A percentile compares a stretch with the other conserved stretches of the same genome.
These are phyloP conservation scores for Erythrolamprus reginae DNA, from an alignment of 2,113 vertebrate species.

Conservation along the genomic window DNA sequence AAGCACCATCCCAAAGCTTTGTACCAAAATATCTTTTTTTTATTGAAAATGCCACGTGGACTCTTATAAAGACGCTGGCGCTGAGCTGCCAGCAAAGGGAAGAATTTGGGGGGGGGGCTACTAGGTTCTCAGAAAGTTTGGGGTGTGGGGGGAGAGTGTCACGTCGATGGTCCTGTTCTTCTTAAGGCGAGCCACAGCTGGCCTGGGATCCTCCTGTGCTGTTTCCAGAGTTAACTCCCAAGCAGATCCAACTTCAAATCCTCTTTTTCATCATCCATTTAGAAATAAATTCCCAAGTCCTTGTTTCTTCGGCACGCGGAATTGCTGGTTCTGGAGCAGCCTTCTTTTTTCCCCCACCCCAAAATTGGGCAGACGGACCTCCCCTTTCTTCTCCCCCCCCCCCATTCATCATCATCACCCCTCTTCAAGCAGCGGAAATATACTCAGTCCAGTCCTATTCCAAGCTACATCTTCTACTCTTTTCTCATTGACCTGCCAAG, in stretches of 20 bases:
- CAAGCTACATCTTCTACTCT: background rate
- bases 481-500: background rate
- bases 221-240: too few relatives aligned
- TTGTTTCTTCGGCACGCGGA: background rate
- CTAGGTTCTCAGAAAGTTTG: background rate
- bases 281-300: background rate
- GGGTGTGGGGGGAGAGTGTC: too few relatives aligned
- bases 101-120: background rate
- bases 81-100: background rate
- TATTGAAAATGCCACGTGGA: slow-evolving; percentile 22
- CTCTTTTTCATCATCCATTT: too few relatives aligned
- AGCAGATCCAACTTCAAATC: too few relatives aligned
- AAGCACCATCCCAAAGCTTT: slow-evolving; percentile 9
- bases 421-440: slow-evolving; percentile 13
- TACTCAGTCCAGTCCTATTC: background rate
- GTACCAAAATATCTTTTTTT: slow-evolving; percentile 42
- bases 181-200: too few relatives aligned
- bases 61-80: too few relatives aligned
- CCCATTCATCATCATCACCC: background rate
- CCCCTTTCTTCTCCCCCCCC: background rate
- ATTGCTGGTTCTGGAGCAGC: background rate
- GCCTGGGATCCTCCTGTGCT: background rate
- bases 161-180: too few relatives aligned
- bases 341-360: background rate
- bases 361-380: background rate